Conservation (phyloP, 2,888 invertebrate species). For the Dicyrtomina minuta region DNA sequence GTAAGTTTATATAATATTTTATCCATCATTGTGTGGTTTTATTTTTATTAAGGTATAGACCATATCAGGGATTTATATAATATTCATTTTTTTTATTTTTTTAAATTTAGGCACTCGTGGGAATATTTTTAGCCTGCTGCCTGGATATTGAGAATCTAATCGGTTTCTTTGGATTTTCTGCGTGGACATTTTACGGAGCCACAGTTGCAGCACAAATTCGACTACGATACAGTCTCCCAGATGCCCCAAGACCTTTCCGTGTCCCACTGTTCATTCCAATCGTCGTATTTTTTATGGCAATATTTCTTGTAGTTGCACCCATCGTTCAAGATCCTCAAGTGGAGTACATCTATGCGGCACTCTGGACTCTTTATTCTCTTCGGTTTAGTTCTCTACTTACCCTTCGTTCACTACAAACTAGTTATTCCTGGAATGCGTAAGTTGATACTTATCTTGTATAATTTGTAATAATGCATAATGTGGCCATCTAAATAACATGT, state of each 20-base stretch:
- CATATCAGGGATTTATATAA: neutral
- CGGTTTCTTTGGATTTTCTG: slow-evolving; percentile 59
- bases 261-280: slow-evolving; percentile 56
- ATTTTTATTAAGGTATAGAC: too few relatives aligned
- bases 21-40: neutral
- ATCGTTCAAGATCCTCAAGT: slow-evolving; percentile 58
- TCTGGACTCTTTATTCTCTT: slow-evolving; percentile 57
- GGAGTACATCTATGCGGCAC: slow-evolving; percentile 58
- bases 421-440: slow-evolving; percentile 54
- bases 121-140: slow-evolving; percentile 57
- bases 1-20: slow-evolving; percentile 60
- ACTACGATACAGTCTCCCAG: slow-evolving; percentile 56
- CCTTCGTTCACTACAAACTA: slow-evolving; percentile 57
- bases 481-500: neutral
- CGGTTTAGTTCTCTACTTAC: slow-evolving; percentile 58
- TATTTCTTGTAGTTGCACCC: slow-evolving; percentile 58
- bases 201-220: slow-evolving; percentile 58
- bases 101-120: slow-evolving; percentile 54
- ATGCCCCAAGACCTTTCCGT: slow-evolving; percentile 56
- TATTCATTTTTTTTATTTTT: slow-evolving; percentile 1
- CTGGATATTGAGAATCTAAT: slow-evolving; percentile 58
- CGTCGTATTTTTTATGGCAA: slow-evolving; percentile 56
- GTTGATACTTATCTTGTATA: too few relatives aligned
- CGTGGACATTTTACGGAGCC: slow-evolving; percentile 59
- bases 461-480: too few relatives aligned